Conservation (phyloP, 2,888 invertebrate genomes). For the Priocnemis perturbator region DNA sequence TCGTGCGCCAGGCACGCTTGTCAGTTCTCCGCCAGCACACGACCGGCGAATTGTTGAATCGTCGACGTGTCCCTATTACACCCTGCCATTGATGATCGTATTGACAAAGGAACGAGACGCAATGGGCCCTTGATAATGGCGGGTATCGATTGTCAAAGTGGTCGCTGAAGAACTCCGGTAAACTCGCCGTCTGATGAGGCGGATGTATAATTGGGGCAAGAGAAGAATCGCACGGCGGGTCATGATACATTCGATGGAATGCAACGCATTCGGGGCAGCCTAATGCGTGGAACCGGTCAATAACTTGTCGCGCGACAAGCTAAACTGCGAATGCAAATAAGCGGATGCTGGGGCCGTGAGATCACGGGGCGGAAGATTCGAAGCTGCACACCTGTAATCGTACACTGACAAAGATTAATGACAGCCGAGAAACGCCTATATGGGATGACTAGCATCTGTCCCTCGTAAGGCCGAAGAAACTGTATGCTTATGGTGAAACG, state of each 20-base stretch:
- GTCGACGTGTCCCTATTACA: not conserved
- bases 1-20: slow-evolving; percentile 4
- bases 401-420: not conserved
- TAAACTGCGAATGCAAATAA: slow-evolving; percentile 39
- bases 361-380: slow-evolving; percentile 2
- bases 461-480: no score
- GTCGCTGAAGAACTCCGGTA: no score
- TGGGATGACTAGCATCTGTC: no score
- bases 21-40: not conserved
- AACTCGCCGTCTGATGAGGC: no score
- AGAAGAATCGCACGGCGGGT: no score
- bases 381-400: slow-evolving; percentile 12
- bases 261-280: slow-evolving; percentile 2
- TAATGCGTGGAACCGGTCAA: slow-evolving; percentile 41
- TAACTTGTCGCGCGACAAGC: slow-evolving; percentile 39
- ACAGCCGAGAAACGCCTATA: not conserved
- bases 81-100: not conserved
- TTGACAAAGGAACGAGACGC: no score
- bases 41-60: slow-evolving; percentile 7
- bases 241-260: not conserved
- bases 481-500: no score
- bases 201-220: no score
- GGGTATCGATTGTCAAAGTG: no score
- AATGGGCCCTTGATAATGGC: no score
- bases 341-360: not conserved